Percentiles rank a stretch among this genome's conserved stretches.
phyloP scores from a whole-genome alignment of 2,113 vertebrate genomes.

The Rafetus swinhoei region DNA sequence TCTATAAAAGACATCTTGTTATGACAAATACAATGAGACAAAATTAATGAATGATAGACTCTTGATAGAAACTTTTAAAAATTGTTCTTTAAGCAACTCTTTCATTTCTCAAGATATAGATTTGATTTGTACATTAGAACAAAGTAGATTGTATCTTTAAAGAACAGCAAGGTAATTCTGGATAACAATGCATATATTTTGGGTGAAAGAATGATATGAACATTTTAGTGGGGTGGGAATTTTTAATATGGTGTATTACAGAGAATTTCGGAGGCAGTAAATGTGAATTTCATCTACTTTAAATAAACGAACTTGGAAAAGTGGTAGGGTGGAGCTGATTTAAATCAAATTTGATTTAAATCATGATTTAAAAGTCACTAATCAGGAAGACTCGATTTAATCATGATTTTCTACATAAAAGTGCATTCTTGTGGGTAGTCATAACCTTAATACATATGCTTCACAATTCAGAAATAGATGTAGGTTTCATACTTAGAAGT shows the following conservation, averaged over 20 bases:
- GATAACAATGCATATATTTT: background rate
- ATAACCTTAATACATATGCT: too few relatives aligned
- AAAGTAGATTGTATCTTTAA: background rate
- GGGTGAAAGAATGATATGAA: background rate
- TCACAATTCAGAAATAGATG: too few relatives aligned
- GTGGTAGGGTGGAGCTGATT: background rate
- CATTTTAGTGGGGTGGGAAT: background rate
- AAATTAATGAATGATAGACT: background rate
- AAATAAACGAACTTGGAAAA: background rate
- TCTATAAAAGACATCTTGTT: background rate
- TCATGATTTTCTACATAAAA: too few relatives aligned
- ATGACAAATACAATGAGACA: background rate
- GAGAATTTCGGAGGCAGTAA: background rate
- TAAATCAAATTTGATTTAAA: too few relatives aligned
- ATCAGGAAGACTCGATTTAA: too few relatives aligned
- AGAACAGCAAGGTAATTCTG: background rate
- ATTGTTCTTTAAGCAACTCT: background rate
- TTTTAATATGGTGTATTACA: slow-evolving; percentile 18
- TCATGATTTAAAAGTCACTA: too few relatives aligned
- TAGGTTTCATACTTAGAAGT: too few relatives aligned
- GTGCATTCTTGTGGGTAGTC: too few relatives aligned
- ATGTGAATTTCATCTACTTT: background rate
- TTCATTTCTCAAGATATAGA: background rate
- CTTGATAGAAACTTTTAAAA: background rate
- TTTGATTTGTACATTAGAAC: background rate